Conservation (phyloP, 2,888 invertebrate species). For the Ryuthela nishihirai region DNA sequence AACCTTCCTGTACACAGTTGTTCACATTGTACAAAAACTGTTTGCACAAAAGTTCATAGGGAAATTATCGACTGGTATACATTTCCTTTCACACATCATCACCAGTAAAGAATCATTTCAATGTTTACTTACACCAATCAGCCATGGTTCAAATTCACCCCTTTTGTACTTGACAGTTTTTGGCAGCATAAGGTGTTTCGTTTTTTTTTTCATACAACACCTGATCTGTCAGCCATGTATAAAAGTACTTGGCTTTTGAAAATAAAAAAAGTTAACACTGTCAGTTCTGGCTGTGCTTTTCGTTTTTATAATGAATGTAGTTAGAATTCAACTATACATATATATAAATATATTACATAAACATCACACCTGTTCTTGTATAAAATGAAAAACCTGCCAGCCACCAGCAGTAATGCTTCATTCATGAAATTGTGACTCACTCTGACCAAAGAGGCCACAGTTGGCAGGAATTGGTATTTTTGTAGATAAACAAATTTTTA, state of each 20-base stretch:
- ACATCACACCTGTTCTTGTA: constrained; percentile 7
- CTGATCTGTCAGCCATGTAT: neutral
- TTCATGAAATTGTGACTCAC: constrained; percentile 8
- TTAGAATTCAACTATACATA: neutral
- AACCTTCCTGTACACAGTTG: neutral
- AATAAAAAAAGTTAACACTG: neutral
- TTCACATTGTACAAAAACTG: neutral
- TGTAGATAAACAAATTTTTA: constrained; percentile 21
- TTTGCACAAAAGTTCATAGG: neutral
- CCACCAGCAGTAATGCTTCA: constrained; percentile 5
- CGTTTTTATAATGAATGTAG: neutral
- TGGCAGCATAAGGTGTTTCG: neutral
- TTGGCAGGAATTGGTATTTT: constrained; percentile 33
- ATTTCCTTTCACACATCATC: neutral
- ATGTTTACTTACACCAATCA: too few relatives aligned
- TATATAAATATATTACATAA: neutral
- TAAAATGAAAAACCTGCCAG: constrained; percentile 16
- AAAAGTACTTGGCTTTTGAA: neutral
- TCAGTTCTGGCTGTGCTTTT: neutral
- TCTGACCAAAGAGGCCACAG: constrained; percentile 28
- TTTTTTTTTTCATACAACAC: neutral
- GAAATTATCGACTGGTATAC: neutral
- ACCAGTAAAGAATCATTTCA: neutral
- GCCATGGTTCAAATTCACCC: too few relatives aligned
- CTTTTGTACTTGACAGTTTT: too few relatives aligned